Base-by-base conservation (phyloP, 2,113 vertebrate genomes). In the Leuciscus idus region DNA sequence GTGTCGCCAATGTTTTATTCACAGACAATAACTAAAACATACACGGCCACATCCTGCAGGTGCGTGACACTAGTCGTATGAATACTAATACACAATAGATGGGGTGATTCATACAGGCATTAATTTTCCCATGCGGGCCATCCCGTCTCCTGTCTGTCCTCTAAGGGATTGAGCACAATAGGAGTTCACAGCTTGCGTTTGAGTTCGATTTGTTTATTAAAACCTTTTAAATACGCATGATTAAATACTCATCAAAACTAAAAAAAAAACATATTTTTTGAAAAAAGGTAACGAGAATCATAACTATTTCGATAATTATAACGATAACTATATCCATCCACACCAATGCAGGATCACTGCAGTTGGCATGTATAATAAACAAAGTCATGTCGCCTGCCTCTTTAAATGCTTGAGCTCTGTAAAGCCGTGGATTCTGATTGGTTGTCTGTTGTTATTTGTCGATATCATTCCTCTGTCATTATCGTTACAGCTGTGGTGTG, bases 41-140 rank as follows among this genome's bases (percentile, higher is more conserved):
- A 26, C 11, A 30, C 15, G 39, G 36, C 7, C 61, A 83, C 66
- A 72, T 83, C 81, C 81, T 73, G 66, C 68, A 83, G 81, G 81
- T 83, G 81, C 11, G 43, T 8, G 26, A 15, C 12, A 4, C 12
- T 15, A n/a, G 19, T 23, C 23, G 33, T 39, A 2, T 36, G 43
- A 72, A 66, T 26, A 30, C 26, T 72, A 36, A 55, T 15, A 55
- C 30, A 83, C 81, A 72, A 83, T 83, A 83, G 64, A 72, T 26
- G 66, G n/a, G 66, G 13, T 72, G 46, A 55, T 26, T 77, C 74
- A 52, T 30, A 76, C 6, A 76, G 48, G 43, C 79, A 30, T 64
- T 81, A 1, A 17, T 10, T 61, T 81, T 62, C 23, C 80, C 17
- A 11, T 12, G 15, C 5, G 36, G 78, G 78, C 23, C 1, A 7